A percentile compares a stretch with the other conserved stretches of the same genome.
Conservation (phyloP, 2,888 invertebrate genomes). For the Andrena dorsata region DNA sequence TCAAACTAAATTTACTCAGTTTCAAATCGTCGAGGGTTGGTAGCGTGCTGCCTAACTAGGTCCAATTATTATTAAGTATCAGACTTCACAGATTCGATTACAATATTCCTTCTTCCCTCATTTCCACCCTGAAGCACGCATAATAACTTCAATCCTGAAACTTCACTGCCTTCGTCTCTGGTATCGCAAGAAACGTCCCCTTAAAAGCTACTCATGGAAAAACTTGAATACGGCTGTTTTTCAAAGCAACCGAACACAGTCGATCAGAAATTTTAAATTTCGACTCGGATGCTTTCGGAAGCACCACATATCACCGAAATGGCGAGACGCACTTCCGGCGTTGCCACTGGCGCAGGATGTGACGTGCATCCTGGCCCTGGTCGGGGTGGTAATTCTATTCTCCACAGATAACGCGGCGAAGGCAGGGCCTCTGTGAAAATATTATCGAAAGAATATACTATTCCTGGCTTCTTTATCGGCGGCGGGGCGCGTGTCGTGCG, state of each 20-base stretch:
- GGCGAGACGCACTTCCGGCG: constrained; percentile 31
- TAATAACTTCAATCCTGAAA: not conserved
- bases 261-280: constrained; percentile 33
- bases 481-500: constrained; percentile 1
- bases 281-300: constrained; percentile 20
- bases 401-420: constrained; percentile 15
- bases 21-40: too few species aligned
- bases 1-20: too few species aligned
- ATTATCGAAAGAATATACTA: constrained; percentile 52
- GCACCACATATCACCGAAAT: too few species aligned
- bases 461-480: constrained; percentile 39
- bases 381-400: constrained; percentile 41
- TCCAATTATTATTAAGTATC: too few species aligned
- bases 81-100: too few species aligned
- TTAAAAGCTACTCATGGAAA: not conserved
- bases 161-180: too few species aligned
- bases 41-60: too few species aligned
- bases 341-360: constrained; percentile 29
- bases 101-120: too few species aligned
- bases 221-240: constrained; percentile 9
- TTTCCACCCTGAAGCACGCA: too few species aligned
- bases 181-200: too few species aligned
- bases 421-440: constrained; percentile 36
- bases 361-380: constrained; percentile 29
- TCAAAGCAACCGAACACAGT: constrained; percentile 41